Base-by-base conservation (phyloP, 2,113 vertebrate genomes). In the Prunella himalayana region DNA sequence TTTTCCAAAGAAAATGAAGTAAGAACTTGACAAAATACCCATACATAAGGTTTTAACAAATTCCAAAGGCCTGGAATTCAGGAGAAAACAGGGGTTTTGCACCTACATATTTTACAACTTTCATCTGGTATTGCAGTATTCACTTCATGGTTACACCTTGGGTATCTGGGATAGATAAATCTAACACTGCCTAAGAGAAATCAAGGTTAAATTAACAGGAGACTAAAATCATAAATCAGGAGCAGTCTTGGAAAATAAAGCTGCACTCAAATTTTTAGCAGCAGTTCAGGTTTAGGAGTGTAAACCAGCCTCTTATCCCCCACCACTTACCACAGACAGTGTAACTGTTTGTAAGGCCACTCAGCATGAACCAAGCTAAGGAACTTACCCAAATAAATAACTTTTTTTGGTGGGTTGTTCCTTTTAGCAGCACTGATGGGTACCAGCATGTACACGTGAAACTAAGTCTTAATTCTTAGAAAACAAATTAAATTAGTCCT, bases 141-240 rank as follows among this genome's bases (percentile, higher is more conserved):
- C 27, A 23, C 7, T 71, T 66, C 20, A 78, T 8, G 15, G n/a
- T 39, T 57, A 63, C 27, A 76, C 6, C 15, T 50, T 0, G 0
- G 39, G 35, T 54, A 88, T 19, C 13, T 1, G 19, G 88, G 24
- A 73, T 15, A 63, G 35, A 78, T 11, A 63, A 89, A 85, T 11
- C 2, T 18, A 92, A 82, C 23, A 47, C 0, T 3, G 12, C 15
- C 2, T 27, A 21, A 63, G 33, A 60, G 17, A 80, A 76, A 84
- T 35, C 19, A 63, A 49, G 19, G 51, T 47, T 65, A 73, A 73
- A 65, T 77, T 79, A 79, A 63, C 13, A 81, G 69, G 33, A 70
- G 9, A 60, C 14, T 44, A 47, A 70, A 88, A 37, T 28, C 11
- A 44, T 24, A 72, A 77, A 60, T 30, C 23, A 39, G 27, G 21